phyloP scores from a whole-genome alignment of 2,888 invertebrate genomes.

The Leptarthrus brevirostris region DNA sequence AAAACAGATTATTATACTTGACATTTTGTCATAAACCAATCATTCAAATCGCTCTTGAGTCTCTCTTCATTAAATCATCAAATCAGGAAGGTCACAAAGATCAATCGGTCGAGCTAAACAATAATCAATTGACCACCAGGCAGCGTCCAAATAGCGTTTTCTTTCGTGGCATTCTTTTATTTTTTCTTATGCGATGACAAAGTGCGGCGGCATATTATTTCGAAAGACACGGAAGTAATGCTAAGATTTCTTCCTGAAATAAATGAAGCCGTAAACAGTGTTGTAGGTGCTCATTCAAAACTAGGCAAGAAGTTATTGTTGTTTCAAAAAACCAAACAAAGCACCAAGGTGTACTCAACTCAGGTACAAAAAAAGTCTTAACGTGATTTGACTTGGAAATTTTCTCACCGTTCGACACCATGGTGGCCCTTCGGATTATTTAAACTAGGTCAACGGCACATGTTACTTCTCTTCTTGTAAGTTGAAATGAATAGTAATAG shows the following conservation, averaged over 20 bases:
- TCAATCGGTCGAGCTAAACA: background rate
- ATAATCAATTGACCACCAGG: no score
- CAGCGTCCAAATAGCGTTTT: background rate
- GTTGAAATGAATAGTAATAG: background rate
- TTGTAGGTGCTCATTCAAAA: no score
- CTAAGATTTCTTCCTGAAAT: no score
- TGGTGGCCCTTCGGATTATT: background rate
- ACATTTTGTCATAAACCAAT: no score
- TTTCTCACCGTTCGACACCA: background rate
- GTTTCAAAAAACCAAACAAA: background rate
- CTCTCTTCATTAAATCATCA: background rate
- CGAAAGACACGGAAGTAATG: no score
- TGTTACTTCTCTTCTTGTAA: background rate
- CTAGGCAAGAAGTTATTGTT: background rate
- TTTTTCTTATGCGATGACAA: no score
- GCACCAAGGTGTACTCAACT: background rate
- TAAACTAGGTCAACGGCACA: background rate
- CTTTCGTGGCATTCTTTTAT: no score
- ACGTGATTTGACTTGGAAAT: slow-evolving; percentile 3
- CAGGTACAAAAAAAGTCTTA: background rate
- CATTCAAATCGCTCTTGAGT: background rate
- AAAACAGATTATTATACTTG: no score
- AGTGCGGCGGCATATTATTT: no score
- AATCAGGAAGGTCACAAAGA: background rate
- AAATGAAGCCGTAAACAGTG: background rate